These are phyloP conservation scores for Octodonta nipae DNA, from an alignment of 2,888 invertebrate species.

Conservation along the genomic window DNA sequence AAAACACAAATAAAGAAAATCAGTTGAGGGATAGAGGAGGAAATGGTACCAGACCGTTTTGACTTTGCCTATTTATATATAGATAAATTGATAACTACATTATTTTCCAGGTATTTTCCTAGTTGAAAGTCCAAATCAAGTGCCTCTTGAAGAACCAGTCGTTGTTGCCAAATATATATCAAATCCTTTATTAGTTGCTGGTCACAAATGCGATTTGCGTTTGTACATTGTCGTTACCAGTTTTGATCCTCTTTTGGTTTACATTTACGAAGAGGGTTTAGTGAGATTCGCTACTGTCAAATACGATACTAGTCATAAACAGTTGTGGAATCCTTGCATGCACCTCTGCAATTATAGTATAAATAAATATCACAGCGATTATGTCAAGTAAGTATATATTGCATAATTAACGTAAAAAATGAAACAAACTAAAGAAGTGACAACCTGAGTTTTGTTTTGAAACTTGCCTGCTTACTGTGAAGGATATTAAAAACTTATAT, in stretches of 20 bases:
- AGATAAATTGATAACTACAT: too few species aligned
- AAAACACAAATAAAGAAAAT: too few species aligned
- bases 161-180: slow-evolving; percentile 83
- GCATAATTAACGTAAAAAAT: too few species aligned
- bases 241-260: slow-evolving; percentile 85
- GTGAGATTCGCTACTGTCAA: slow-evolving; percentile 91
- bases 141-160: slow-evolving; percentile 79
- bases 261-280: slow-evolving; percentile 91
- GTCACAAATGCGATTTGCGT: slow-evolving; percentile 91
- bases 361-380: slow-evolving; percentile 92
- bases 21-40: too few species aligned
- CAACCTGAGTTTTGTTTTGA: too few species aligned
- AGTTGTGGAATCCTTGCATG: slow-evolving; percentile 91
- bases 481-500: too few species aligned
- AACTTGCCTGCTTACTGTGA: too few species aligned
- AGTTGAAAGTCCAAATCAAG: slow-evolving; percentile 46
- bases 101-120: slow-evolving; percentile 32
- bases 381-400: slow-evolving; percentile 84
- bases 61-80: too few species aligned
- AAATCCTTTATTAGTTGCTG: slow-evolving; percentile 75
- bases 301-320: slow-evolving; percentile 81
- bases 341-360: slow-evolving; percentile 97
- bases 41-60: too few species aligned
- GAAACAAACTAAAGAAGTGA: too few species aligned
- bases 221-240: slow-evolving; percentile 90